Percentiles rank a stretch among this genome's conserved stretches.
phyloP scores from a whole-genome alignment of 2,797 vertebrate species.

The Apogon hyalosoma region DNA sequence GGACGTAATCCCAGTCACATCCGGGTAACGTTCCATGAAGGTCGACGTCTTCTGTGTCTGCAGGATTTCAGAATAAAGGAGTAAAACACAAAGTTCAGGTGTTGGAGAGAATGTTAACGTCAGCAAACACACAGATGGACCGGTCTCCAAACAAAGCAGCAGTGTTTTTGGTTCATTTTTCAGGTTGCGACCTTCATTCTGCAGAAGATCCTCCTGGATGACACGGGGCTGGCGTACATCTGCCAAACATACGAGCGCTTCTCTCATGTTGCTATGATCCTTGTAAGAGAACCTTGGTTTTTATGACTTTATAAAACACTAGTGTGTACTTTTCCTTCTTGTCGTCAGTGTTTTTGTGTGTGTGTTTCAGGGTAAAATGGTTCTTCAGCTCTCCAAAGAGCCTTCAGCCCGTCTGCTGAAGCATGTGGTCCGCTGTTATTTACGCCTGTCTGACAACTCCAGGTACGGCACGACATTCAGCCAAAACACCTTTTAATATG shows the following conservation, averaged over 20 bases:
- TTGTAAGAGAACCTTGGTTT: conserved; percentile 85
- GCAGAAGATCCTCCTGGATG: conserved; percentile 96
- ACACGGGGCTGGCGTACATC: conserved; percentile 94
- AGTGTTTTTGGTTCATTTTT: neutral
- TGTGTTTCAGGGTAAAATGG: conserved; percentile 91
- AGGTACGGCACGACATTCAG: conserved; percentile 80
- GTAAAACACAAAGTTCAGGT: no score
- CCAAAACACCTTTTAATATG: neutral
- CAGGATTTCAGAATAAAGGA: no score
- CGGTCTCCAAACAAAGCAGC: no score
- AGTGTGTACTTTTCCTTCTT: neutral
- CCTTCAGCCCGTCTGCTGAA: conserved; percentile 93
- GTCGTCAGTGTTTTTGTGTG: neutral
- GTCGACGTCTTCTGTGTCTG: no score
- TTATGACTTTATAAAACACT: no score
- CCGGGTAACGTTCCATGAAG: no score
- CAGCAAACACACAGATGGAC: no score
- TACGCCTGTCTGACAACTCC: conserved; percentile 95
- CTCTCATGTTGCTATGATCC: conserved; percentile 96
- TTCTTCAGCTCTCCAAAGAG: conserved; percentile 94
- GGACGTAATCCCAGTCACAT: no score
- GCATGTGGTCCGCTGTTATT: conserved; percentile 94
- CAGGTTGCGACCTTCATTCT: conserved; percentile 96
- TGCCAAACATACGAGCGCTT: conserved; percentile 95
- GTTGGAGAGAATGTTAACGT: no score